phyloP scores from a whole-genome alignment of 2,888 invertebrate species.

The Drosophila leonis region DNA sequence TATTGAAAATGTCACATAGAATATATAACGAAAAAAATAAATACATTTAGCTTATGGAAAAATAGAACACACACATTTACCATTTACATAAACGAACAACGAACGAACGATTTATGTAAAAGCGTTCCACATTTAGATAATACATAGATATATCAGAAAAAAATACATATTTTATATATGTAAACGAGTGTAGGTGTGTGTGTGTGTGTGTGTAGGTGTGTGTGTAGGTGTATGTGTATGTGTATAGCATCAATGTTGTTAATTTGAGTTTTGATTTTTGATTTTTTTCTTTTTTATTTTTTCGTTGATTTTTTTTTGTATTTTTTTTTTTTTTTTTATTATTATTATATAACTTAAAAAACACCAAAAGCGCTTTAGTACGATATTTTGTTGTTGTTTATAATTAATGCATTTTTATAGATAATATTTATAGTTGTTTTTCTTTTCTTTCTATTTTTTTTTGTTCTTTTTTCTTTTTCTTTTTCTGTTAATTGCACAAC shows the following conservation, averaged over 20 bases:
- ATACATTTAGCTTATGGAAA: conserved; percentile 70
- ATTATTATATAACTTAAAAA: conserved; percentile 58
- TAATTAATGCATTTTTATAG: conserved; percentile 67
- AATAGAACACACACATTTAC: conserved; percentile 77
- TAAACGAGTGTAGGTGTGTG: conserved; percentile 41
- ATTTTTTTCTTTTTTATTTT: conserved; percentile 29
- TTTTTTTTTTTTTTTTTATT: conserved; percentile 29
- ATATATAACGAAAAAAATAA: conserved; percentile 54
- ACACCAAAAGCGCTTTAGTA: conserved; percentile 83
- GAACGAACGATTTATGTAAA: conserved; percentile 83
- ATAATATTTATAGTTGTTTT: conserved; percentile 47
- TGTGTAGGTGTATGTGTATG: conserved; percentile 33
- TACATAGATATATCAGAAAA: conserved; percentile 77
- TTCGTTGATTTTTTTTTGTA: conserved; percentile 42
- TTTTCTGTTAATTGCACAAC: conserved; percentile 77
- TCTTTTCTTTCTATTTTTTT: conserved; percentile 20
- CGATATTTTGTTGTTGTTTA: conserved; percentile 63
- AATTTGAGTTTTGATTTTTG: conserved; percentile 55
- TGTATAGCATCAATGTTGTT: conserved; percentile 60
- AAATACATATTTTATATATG: conserved; percentile 61
- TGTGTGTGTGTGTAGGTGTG: conserved; percentile 26
- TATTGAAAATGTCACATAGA: conserved; percentile 57
- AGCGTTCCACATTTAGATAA: conserved; percentile 83
- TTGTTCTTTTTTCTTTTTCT: conserved; percentile 27
- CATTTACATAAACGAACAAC: conserved; percentile 81